phyloP scores from a whole-genome alignment of 2,888 invertebrate species.

The Bugula neritina region DNA sequence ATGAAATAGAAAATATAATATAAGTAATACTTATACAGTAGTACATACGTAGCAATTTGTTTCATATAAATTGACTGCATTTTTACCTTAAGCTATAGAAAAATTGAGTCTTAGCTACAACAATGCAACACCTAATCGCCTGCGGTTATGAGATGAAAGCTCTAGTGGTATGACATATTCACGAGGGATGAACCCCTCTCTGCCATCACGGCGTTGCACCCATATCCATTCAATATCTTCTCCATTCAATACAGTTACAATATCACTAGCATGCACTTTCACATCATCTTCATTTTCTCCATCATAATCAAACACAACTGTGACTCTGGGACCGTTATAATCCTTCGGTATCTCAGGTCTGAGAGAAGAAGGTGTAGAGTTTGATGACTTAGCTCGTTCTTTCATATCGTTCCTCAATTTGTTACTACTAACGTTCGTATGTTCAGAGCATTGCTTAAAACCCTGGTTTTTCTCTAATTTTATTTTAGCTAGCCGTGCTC shows the following conservation, averaged over 20 bases:
- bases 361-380: not conserved
- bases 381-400: not conserved
- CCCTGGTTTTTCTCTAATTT: not conserved
- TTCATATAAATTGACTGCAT: no score
- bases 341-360: slow-evolving; percentile 24
- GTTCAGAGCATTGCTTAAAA: not conserved
- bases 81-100: not conserved
- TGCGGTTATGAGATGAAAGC: not conserved
- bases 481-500: slow-evolving; percentile 6
- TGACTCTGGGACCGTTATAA: slow-evolving; percentile 24
- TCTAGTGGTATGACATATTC: slow-evolving; percentile 21
- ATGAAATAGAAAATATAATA: no score
- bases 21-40: no score
- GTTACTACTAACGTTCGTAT: not conserved
- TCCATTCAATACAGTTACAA: slow-evolving; percentile 20
- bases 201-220: slow-evolving; percentile 23
- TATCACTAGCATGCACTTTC: slow-evolving; percentile 19
- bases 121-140: not conserved
- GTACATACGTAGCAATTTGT: no score
- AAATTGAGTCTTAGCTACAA: slow-evolving; percentile 12
- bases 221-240: slow-evolving; percentile 27
- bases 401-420: not conserved
- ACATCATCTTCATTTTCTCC: slow-evolving; percentile 22
- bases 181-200: slow-evolving; percentile 23
- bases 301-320: slow-evolving; percentile 26